Evolutionary conservation across 2,888 invertebrate species (phyloP).

Genomic region (Erebia ligea): DNA sequence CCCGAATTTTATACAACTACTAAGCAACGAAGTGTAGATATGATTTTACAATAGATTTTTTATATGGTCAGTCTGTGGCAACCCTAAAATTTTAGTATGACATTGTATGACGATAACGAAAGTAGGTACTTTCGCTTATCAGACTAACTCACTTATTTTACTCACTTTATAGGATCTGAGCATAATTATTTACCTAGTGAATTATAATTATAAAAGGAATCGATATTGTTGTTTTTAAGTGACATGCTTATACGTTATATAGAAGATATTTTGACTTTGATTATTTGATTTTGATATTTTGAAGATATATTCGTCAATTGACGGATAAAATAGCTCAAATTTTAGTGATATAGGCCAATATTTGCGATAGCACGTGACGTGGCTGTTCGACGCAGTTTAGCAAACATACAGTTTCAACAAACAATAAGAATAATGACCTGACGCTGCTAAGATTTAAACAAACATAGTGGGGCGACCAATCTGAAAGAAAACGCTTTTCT

Average conservation of each 20-base stretch:
- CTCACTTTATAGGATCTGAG: not conserved
- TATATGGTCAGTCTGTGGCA: not conserved
- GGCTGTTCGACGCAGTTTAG: not conserved
- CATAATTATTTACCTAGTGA: not conserved
- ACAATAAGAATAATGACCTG: too few relatives aligned
- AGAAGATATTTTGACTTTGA: too few relatives aligned
- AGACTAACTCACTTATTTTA: conserved; percentile 15
- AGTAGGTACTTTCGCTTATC: conserved; percentile 18
- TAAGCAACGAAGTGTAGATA: too few relatives aligned
- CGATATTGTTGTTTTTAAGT: too few relatives aligned
- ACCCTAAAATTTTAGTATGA: not conserved
- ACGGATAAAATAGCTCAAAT: conserved; percentile 13
- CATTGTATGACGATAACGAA: conserved; percentile 11
- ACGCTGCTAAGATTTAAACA: too few relatives aligned
- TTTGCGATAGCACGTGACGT: conserved; percentile 7
- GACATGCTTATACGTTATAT: too few relatives aligned
- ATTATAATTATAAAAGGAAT: too few relatives aligned
- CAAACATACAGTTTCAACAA: not conserved
- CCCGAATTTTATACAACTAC: too few relatives aligned
- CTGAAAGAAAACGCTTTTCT: too few relatives aligned
- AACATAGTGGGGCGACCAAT: too few relatives aligned
- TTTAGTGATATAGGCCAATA: not conserved
- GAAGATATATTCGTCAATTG: too few relatives aligned
- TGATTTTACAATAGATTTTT: not conserved
- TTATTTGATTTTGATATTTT: too few relatives aligned